These are phyloP conservation scores for Andrena flavipes DNA, from an alignment of 2,888 invertebrate species.

Conservation along the genomic window DNA sequence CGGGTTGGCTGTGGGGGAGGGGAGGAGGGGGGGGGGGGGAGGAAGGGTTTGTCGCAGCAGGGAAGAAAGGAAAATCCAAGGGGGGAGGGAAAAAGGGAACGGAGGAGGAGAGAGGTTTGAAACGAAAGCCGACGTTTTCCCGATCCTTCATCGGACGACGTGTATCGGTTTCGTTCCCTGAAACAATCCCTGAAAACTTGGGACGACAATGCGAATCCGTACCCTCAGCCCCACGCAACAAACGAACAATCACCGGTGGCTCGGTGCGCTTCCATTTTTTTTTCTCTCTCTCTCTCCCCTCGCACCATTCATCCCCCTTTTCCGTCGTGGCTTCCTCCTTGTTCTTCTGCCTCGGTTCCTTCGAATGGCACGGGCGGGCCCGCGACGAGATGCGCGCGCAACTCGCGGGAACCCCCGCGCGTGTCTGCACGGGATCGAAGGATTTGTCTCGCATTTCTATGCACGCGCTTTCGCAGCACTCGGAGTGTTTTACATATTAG, in stretches of 20 bases:
- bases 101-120: constrained; percentile 28
- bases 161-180: constrained; percentile 54
- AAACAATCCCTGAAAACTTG: constrained; percentile 63
- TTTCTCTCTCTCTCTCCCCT: neutral
- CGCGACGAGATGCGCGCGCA: constrained; percentile 8
- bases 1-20: neutral
- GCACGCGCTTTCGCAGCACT: too few relatives aligned
- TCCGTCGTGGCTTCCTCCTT: neutral
- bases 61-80: neutral
- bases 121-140: constrained; percentile 58
- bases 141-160: constrained; percentile 35
- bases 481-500: too few relatives aligned
- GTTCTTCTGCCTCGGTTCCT: constrained; percentile 9
- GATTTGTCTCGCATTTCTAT: too few relatives aligned
- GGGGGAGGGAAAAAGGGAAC: neutral
- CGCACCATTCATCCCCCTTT: neutral
- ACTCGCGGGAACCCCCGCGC: neutral
- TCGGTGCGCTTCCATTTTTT: constrained; percentile 11
- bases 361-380: neutral
- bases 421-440: neutral
- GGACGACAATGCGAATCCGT: constrained; percentile 59
- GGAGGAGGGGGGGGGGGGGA: neutral
- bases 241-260: constrained; percentile 47
- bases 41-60: neutral
- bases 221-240: constrained; percentile 34